These are phyloP conservation scores for Bibio marci DNA, from an alignment of 2,888 invertebrate genomes.

Conservation along the genomic window DNA sequence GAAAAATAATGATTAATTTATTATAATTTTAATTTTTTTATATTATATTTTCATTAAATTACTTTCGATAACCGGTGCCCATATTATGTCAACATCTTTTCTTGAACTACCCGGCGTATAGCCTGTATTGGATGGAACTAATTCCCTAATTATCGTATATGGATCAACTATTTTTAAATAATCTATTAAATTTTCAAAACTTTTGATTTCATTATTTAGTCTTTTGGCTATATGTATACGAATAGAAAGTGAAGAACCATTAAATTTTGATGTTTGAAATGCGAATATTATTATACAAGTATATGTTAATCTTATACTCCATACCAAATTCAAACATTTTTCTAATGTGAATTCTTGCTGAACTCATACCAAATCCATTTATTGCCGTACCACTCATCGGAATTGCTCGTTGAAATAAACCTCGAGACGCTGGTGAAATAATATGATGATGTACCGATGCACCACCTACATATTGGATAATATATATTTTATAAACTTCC, in stretches of 20 bases:
- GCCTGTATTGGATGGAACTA: no score
- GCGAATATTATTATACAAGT: no score
- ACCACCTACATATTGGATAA: no score
- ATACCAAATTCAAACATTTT: constrained; percentile 2
- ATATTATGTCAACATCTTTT: background rate
- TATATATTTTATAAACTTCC: no score
- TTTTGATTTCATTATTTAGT: background rate
- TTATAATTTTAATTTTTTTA: no score
- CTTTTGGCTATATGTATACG: no score
- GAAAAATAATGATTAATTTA: background rate
- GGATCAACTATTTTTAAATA: background rate
- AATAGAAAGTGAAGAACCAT: no score
- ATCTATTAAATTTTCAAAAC: background rate
- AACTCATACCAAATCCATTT: background rate
- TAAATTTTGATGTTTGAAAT: no score
- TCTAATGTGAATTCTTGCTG: background rate
- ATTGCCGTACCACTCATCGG: constrained; percentile 4
- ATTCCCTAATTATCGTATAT: background rate
- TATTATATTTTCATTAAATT: background rate
- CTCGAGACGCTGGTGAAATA: constrained; percentile 2
- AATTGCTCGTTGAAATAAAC: constrained; percentile 4
- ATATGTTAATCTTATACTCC: background rate
- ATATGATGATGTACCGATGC: constrained; percentile 15
- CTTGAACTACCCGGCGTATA: no score
- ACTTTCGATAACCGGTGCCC: background rate